Base-by-base conservation (phyloP, 2,888 invertebrate genomes). In the Aporophyla lueneburgensis region DNA sequence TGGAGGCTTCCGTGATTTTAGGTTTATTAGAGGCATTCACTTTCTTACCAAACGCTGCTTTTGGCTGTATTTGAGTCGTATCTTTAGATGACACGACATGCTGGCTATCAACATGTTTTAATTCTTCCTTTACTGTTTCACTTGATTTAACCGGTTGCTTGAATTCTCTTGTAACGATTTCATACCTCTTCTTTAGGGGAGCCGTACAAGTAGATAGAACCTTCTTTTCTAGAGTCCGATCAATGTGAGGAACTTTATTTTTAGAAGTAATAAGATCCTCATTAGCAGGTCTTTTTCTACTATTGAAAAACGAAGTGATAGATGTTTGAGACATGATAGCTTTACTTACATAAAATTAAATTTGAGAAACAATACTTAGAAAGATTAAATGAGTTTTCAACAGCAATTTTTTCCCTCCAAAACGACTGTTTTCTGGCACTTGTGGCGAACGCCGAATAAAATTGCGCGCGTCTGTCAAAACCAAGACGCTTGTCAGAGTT, bases 291-390 rank as follows among this genome's bases (percentile, higher is more conserved):
- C 98, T 97, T 95, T 98, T 98, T 91, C 98, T 97, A 89, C 97
- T 97, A 92, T 97, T 97, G 93, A 98, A 98, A 96, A 97, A 98
- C 83, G 97, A 97, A 81, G 98, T 97, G 77, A 98, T 97, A 70
- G 98, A 98, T 88, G 98, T 97, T 94, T 98, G 98, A 84, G 98
- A 97, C 98, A 98, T 98, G 21, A 19, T 87, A 24, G 49, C 21
- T 73, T 53, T 40, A 71, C 43, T 81, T 46, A 43, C 40, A 63
- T 71, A 70, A 51, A 65, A 65, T 69, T 33, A 49, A 66, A 78
- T 33, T 3, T 27, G 53, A 1, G 21, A 69, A 27, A 27, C 0
- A 49, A n/a, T 59, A 19, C 12, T 9, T 19, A 56, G 0, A 33
- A 16, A 40, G 12, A 5, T 14, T 33, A 16, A 71, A 14, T 46